phyloP scores from a whole-genome alignment of 1,140 invertebrate species.

The Nilaparvata lugens region DNA sequence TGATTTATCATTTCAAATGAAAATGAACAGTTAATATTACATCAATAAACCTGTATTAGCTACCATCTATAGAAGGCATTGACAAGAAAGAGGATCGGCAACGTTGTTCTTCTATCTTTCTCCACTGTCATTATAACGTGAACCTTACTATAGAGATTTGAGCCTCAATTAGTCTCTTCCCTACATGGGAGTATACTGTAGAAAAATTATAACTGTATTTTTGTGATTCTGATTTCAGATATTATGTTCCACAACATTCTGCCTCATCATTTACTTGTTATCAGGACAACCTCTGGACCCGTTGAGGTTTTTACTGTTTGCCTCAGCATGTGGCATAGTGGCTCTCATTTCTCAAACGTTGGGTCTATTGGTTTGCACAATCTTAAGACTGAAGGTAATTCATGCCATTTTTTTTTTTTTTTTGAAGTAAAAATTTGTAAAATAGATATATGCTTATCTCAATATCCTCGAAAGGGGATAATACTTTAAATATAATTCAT shows the following conservation, averaged over 20 bases:
- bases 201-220: no score
- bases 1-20: no score
- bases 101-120: no score
- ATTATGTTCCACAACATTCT: conserved; percentile 80
- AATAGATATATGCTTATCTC: conserved; percentile 5
- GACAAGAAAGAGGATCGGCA: no score
- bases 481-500: not conserved
- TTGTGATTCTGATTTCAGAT: conserved; percentile 44
- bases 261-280: conserved; percentile 90
- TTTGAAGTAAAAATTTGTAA: not conserved
- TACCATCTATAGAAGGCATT: no score
- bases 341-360: conserved; percentile 87
- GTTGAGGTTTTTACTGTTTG: conserved; percentile 77
- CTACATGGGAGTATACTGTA: no score
- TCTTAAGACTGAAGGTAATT: conserved; percentile 70
- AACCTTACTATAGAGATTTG: no score
- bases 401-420: not conserved
- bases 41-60: no score
- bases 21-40: no score
- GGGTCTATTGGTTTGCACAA: conserved; percentile 85
- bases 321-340: conserved; percentile 77
- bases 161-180: no score
- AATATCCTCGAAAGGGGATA: not conserved
- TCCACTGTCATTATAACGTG: no score
- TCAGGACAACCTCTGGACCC: conserved; percentile 85